Evolutionary conservation across 1,140 invertebrate genomes (phyloP).

Genomic region (Drosophila oshimai): DNA sequence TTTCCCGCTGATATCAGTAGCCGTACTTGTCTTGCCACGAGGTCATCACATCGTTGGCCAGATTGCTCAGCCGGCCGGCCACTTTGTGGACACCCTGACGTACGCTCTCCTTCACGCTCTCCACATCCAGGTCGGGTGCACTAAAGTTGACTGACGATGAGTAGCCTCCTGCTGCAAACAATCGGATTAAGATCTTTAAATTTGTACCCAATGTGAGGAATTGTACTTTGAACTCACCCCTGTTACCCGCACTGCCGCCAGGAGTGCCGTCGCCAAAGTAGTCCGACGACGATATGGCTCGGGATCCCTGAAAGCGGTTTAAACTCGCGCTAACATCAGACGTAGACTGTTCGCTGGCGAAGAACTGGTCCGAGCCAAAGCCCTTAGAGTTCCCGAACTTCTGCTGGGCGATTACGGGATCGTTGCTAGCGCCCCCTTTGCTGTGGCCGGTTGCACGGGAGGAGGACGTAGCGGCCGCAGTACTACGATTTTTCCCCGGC

Average conservation of each 20-base stretch:
- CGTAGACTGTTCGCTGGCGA: slow-evolving; percentile 87
- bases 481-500: neutral
- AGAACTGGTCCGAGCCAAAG: slow-evolving; percentile 98
- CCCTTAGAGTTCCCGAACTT: slow-evolving; percentile 98
- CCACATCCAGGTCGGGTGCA: slow-evolving; percentile 86
- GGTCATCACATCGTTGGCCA: slow-evolving; percentile 97
- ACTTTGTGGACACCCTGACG: slow-evolving; percentile 98
- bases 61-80: slow-evolving; percentile 94
- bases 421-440: slow-evolving; percentile 38
- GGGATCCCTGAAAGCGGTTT: slow-evolving; percentile 92
- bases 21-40: slow-evolving; percentile 92
- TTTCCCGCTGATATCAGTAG: slow-evolving; percentile 82
- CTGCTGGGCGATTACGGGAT: slow-evolving; percentile 89
- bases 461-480: neutral
- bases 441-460: slow-evolving; percentile 12
- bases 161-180: slow-evolving; percentile 43
- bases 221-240: slow-evolving; percentile 8
- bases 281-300: slow-evolving; percentile 97
- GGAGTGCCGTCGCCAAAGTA: slow-evolving; percentile 90
- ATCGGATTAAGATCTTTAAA: neutral
- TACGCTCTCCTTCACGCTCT: slow-evolving; percentile 98
- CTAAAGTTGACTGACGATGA: slow-evolving; percentile 72
- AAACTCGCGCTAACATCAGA: slow-evolving; percentile 64
- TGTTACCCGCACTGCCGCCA: slow-evolving; percentile 43
- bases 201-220: neutral